Evolutionary conservation across 2,113 vertebrate species (phyloP).

Genomic region (Orcinus orca): DNA sequence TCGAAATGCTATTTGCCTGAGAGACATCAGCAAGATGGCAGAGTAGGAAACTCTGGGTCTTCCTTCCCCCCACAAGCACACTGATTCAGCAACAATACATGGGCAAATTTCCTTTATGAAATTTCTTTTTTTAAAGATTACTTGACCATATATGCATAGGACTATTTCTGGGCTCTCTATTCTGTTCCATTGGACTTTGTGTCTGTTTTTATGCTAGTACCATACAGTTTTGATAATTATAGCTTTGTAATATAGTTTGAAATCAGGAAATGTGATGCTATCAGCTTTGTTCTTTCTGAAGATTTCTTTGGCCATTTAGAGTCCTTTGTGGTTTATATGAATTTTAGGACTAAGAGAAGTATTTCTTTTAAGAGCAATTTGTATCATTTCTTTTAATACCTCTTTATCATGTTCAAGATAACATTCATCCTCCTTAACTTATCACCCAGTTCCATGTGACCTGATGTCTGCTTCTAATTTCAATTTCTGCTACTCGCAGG

Average conservation of each 20-base stretch:
- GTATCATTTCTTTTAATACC: not conserved
- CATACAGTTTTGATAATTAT: not conserved
- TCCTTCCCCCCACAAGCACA: not conserved
- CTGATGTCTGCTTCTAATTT: not conserved
- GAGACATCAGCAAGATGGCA: not conserved
- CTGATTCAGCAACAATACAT: not conserved
- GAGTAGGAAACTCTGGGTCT: not conserved
- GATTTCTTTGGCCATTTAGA: not conserved
- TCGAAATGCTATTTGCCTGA: not conserved
- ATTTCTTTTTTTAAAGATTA: not conserved
- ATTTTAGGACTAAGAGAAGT: not conserved
- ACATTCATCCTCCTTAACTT: not conserved
- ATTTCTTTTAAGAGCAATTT: conserved; percentile 14
- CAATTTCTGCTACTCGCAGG: not conserved
- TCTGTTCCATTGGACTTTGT: not conserved
- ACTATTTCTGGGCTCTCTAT: not conserved
- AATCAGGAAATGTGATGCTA: not conserved
- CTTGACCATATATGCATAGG: not conserved
- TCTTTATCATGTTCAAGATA: not conserved
- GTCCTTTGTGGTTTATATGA: not conserved
- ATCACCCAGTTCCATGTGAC: not conserved
- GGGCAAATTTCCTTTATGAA: not conserved
- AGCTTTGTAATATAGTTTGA: not conserved
- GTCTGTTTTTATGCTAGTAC: not conserved
- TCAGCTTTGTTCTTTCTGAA: not conserved